Conservation (phyloP, 2,888 invertebrate species). For the Hermodice carunculata region DNA sequence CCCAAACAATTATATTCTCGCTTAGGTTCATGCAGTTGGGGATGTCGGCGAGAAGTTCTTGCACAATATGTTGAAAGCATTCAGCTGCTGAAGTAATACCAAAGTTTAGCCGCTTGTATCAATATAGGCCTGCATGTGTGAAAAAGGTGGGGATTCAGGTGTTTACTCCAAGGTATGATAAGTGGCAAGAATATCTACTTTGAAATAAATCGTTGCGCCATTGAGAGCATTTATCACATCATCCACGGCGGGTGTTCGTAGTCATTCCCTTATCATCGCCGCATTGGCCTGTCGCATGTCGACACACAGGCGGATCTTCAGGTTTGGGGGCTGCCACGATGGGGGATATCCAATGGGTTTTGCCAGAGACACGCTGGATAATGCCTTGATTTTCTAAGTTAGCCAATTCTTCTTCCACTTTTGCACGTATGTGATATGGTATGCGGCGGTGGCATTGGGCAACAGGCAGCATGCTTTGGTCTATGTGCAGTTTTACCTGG, state of each 20-base stretch:
- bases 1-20: constrained; percentile 67
- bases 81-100: constrained; percentile 66
- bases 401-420: not conserved
- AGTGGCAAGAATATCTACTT: constrained; percentile 39
- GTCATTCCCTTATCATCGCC: constrained; percentile 37
- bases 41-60: constrained; percentile 56
- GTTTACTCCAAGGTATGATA: constrained; percentile 44
- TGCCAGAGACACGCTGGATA: not conserved
- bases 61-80: constrained; percentile 67
- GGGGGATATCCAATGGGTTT: not conserved
- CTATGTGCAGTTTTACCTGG: too few species aligned
- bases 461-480: too few species aligned
- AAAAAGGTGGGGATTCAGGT: constrained; percentile 40
- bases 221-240: constrained; percentile 42
- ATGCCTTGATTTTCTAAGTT: not conserved
- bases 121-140: constrained; percentile 39
- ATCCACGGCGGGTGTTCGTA: constrained; percentile 39
- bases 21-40: constrained; percentile 61
- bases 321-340: not conserved
- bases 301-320: constrained; percentile 20
- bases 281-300: constrained; percentile 46
- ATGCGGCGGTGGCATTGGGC: too few species aligned
- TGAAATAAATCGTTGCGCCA: constrained; percentile 36
- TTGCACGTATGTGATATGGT: too few species aligned
- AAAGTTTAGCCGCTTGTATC: constrained; percentile 42